Evolutionary conservation across 1,140 invertebrate species (phyloP).

Genomic region (Ceratosolen fusciceps): DNA sequence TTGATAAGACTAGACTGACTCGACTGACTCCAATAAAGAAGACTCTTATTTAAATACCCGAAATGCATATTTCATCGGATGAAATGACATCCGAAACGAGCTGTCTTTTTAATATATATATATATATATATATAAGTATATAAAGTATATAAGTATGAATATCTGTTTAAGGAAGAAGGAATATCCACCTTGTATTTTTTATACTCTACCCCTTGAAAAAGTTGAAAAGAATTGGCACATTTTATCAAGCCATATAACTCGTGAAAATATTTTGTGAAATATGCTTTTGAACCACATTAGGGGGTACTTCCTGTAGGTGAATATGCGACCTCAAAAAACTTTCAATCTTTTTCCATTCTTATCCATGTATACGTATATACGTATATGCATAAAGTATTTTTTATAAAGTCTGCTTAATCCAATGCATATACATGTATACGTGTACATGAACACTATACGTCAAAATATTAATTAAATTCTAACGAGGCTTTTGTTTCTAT

Average conservation of each 20-base stretch:
- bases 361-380: background rate
- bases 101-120: no score
- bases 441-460: no score
- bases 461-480: no score
- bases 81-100: background rate
- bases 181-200: background rate
- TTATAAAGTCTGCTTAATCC: no score
- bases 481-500: no score
- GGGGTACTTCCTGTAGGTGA: background rate
- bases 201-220: background rate
- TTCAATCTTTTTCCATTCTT: background rate
- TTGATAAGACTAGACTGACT: background rate
- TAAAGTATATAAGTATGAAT: conserved; percentile 3
- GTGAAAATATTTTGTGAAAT: background rate
- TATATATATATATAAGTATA: no score
- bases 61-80: background rate
- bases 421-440: no score
- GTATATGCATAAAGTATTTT: no score
- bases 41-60: no score
- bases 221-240: background rate
- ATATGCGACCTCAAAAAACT: background rate
- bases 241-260: background rate
- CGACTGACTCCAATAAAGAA: background rate
- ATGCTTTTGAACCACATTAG: background rate
- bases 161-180: background rate